phyloP scores from a whole-genome alignment of 2,888 invertebrate species.

The Chrysomela aeneicollis region DNA sequence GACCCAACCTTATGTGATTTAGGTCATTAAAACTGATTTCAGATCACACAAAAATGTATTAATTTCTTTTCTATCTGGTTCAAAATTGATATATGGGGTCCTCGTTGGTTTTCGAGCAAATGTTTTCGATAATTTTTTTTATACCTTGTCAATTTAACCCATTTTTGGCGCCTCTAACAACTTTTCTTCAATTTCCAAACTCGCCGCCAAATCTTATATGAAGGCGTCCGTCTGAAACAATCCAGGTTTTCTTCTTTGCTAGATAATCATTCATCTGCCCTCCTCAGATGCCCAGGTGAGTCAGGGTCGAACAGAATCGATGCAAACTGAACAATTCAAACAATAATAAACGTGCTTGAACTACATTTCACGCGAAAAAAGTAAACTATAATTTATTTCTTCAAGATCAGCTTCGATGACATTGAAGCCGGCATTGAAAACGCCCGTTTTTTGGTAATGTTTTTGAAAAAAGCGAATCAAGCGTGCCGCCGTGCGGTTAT shows the following conservation, averaged over 20 bases:
- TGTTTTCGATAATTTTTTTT: too few relatives aligned
- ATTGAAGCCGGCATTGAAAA: constrained; percentile 28
- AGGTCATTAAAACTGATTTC: too few relatives aligned
- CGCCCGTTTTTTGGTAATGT: constrained; percentile 22
- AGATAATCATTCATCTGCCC: constrained; percentile 20
- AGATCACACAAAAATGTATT: too few relatives aligned
- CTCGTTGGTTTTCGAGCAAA: too few relatives aligned
- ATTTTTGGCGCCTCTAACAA: too few relatives aligned
- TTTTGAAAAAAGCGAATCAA: constrained; percentile 21
- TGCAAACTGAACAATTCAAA: constrained; percentile 10
- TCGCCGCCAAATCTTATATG: too few relatives aligned
- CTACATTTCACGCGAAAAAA: background rate
- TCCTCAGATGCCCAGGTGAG: constrained; percentile 20
- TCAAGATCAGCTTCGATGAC: constrained; percentile 21
- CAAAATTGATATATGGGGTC: too few relatives aligned
- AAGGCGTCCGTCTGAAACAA: background rate
- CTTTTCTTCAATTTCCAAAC: too few relatives aligned
- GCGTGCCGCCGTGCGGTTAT: constrained; percentile 22
- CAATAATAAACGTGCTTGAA: background rate
- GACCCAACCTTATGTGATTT: too few relatives aligned
- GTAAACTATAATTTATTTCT: constrained; percentile 11
- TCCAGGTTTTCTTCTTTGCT: constrained; percentile 8
- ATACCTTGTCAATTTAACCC: too few relatives aligned
- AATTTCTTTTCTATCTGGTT: too few relatives aligned
- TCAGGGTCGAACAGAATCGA: constrained; percentile 29